Conservation (phyloP, 1,140 invertebrate species). For the Andricus grossulariae region DNA sequence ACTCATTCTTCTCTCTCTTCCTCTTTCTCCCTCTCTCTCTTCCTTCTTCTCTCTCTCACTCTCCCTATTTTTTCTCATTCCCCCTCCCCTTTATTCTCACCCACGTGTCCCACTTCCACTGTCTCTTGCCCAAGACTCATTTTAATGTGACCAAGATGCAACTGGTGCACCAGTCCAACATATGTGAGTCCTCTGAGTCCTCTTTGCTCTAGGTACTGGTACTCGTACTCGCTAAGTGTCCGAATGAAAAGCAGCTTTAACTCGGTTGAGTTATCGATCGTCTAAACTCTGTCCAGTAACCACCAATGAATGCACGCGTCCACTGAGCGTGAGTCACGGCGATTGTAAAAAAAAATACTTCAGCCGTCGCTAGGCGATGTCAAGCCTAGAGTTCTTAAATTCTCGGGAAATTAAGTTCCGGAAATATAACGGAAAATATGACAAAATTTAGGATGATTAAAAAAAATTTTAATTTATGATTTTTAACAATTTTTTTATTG, state of each 20-base stretch:
- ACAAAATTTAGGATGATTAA: too few species aligned
- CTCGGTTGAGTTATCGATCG: slow-evolving; percentile 58
- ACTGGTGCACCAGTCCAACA: slow-evolving; percentile 39
- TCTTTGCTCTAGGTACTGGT: neutral
- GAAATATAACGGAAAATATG: too few species aligned
- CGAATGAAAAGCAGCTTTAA: slow-evolving; percentile 35
- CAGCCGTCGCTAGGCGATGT: slow-evolving; percentile 38
- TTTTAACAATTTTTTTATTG: too few species aligned
- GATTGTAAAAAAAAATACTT: slow-evolving; percentile 50
- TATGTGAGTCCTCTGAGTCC: neutral
- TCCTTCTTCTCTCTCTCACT: slow-evolving; percentile 38
- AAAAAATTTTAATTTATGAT: too few species aligned
- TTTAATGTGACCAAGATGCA: slow-evolving; percentile 42
- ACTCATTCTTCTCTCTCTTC: slow-evolving; percentile 44
- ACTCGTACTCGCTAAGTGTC: slow-evolving; percentile 28
- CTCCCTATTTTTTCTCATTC: neutral
- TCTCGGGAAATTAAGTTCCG: too few species aligned
- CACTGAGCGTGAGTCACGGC: slow-evolving; percentile 57
- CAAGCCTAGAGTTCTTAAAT: too few species aligned
- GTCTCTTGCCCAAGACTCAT: slow-evolving; percentile 19
- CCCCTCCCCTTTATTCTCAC: slow-evolving; percentile 5
- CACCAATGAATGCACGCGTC: slow-evolving; percentile 56
- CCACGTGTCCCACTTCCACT: slow-evolving; percentile 20
- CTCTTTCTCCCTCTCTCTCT: slow-evolving; percentile 40
- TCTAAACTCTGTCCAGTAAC: slow-evolving; percentile 14